Conservation (phyloP, 1,140 invertebrate species). For the Lucilia sericata region DNA sequence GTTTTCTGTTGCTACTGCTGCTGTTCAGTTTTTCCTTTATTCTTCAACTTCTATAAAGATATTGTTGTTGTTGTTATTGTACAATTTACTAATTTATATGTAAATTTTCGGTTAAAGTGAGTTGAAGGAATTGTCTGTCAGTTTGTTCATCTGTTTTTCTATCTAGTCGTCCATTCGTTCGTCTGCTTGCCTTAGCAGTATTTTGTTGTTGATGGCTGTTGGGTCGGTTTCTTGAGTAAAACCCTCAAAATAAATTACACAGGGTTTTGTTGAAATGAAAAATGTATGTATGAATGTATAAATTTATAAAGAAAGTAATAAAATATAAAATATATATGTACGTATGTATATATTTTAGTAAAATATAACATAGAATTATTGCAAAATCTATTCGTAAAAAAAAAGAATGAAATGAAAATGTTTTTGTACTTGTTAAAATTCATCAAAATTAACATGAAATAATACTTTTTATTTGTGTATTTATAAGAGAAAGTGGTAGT, state of each 20-base stretch:
- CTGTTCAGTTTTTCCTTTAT: not conserved
- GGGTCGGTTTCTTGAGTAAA: not conserved
- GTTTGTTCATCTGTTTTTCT: not conserved
- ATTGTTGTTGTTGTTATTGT: not conserved
- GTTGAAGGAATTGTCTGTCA: not conserved
- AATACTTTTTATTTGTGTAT: not conserved
- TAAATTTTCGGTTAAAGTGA: constrained; percentile 24
- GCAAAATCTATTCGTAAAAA: not conserved
- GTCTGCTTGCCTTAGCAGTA: not conserved
- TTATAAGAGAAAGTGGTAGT: not conserved
- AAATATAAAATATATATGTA: no score
- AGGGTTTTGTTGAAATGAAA: not conserved
- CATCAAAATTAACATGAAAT: constrained; percentile 19
- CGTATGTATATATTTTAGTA: no score
- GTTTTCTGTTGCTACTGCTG: not conserved
- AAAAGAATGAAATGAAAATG: not conserved
- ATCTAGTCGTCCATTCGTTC: not conserved
- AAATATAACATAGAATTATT: no score
- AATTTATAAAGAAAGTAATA: no score
- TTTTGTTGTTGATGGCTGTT: not conserved
- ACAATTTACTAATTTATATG: constrained; percentile 30
- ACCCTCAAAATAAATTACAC: constrained; percentile 10
- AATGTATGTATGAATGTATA: no score
- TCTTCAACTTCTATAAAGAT: no score
- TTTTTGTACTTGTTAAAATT: constrained; percentile 18